Base-by-base conservation (phyloP, 2,113 vertebrate species). In the Syrrhaptes paradoxus region DNA sequence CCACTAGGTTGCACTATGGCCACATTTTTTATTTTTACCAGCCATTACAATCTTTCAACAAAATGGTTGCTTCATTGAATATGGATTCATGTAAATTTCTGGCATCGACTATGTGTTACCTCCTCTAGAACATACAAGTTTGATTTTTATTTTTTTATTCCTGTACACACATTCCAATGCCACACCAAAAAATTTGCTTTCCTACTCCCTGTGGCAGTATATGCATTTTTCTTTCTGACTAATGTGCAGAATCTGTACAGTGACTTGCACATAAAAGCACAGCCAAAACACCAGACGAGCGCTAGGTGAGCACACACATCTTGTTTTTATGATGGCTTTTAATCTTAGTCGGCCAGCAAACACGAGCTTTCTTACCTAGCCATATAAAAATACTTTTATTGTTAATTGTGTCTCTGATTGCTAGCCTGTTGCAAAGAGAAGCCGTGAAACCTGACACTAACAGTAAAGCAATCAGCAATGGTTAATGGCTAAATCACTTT, bases 171-270 rank as follows among this genome's bases (percentile, higher is more conserved):
- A 89, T 96, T 98, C 97, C 96, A 95, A 84, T 75, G 49, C 91
- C 87, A 92, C 81, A 93, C 87, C 77, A 93, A 94, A 73, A 89
- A 90, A 96, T 92, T 96, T 95, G 89, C 97, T 97, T 97, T 84
- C 51, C 85, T 94, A 19, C 91, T 97, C 92, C 55, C 89, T 31
- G 58, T 96, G 94, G 95, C 90, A 95, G 93, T 41, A 43, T 85
- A 51, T 90, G 93, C 96, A 93, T 98, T 97, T 98, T 97, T 98
- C 97, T 98, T 97, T 95, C 96, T 98, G 97, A 98, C 90, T 97
- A 97, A 98, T 98, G 95, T 97, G 96, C 90, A 95, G 96, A 95
- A 97, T 96, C 77, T 68, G 91, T 93, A 89, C 93, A 89, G 95
- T 96, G 97, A 95, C 97, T 97, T 95, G 93, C 96, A 94, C 96